A percentile compares a stretch with the other conserved stretches of the same genome.
Evolutionary conservation across 2,797 vertebrate species (phyloP).

Genomic region (Alca torda): DNA sequence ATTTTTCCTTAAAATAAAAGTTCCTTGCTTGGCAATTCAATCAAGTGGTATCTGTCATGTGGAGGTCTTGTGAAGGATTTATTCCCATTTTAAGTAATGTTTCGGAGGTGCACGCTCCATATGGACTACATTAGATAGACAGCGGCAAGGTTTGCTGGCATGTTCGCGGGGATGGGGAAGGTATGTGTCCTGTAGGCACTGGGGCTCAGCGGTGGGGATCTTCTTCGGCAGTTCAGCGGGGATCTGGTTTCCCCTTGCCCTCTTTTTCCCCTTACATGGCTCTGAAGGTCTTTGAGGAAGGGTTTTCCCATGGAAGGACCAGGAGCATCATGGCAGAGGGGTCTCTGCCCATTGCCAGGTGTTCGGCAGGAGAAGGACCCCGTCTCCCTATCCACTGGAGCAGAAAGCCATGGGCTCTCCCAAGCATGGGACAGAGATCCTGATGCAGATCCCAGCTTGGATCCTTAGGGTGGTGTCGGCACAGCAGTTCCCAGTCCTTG

Average conservation of each 20-base stretch:
- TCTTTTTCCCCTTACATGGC: not conserved
- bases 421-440: not conserved
- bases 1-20: conserved; percentile 63
- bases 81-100: conserved; percentile 80
- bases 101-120: conserved; percentile 15
- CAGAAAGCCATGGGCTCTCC: not conserved
- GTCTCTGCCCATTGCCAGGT: not conserved
- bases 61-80: conserved; percentile 51
- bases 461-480: too few species aligned
- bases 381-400: accelerated
- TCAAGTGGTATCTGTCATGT: conserved; percentile 43
- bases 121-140: conserved; percentile 45
- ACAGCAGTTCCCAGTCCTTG: not conserved
- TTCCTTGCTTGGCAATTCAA: conserved; percentile 41
- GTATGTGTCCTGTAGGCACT: not conserved
- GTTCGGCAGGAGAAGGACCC: not conserved
- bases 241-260: not conserved
- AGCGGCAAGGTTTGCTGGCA: conserved; percentile 5
- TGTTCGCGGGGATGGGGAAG: not conserved
- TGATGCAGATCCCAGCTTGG: not conserved
- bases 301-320: not conserved
- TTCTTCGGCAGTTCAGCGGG: not conserved
- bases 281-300: not conserved
- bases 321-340: not conserved
- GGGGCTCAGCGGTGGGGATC: not conserved